Base-by-base conservation (phyloP, 2,888 invertebrate genomes). In the Tridacna gigas region DNA sequence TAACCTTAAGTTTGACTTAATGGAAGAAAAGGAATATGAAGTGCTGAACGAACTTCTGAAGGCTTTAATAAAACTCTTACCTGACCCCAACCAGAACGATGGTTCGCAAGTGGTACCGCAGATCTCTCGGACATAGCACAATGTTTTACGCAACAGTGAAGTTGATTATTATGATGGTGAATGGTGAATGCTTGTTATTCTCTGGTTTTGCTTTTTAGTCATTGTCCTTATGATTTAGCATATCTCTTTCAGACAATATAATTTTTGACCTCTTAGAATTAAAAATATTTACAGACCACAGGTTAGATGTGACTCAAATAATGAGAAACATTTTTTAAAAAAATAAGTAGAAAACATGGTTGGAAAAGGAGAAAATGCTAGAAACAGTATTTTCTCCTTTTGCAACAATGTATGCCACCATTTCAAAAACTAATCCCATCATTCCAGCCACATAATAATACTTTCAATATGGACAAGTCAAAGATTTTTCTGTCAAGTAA, bases 21-120 rank as follows among this genome's bases (percentile, higher is more conserved):
- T 99, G 93, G 99, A 99, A 95, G 97, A 97, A 94, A 98, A 98
- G 96, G 99, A 99, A 96, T 98, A 98, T 56, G 98, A 99, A 95
- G 97, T 98, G 93, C 96, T 99, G 93, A 97, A 97, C 92, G 98
- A 98, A 96, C 96, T 99, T 15, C 80, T 91, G 47, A 90, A 91
- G 79, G 92, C 91, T 48, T 91, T 93, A 77, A 90, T 93, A 28
- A 90, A 91, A 83, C 90, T 89, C 81, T 87, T 92, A 79, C 90
- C 91, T 4, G 93, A 93, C 79, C 91, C 91, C 15, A 91, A 90
- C 85, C 91, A 93, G 88, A 93, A 91, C 69, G 89, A 90, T 13
- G 89, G 89, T 26, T 87, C 84, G 18, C 84, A 89, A 45, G 86
- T 86, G 51, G 74, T 80, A 18, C 84, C 82, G 18, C 78, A 85